A percentile compares a stretch with the other conserved stretches of the same genome.
These are phyloP conservation scores for Taphrorychus bicolor DNA, from an alignment of 2,888 invertebrate genomes.

Conservation along the genomic window DNA sequence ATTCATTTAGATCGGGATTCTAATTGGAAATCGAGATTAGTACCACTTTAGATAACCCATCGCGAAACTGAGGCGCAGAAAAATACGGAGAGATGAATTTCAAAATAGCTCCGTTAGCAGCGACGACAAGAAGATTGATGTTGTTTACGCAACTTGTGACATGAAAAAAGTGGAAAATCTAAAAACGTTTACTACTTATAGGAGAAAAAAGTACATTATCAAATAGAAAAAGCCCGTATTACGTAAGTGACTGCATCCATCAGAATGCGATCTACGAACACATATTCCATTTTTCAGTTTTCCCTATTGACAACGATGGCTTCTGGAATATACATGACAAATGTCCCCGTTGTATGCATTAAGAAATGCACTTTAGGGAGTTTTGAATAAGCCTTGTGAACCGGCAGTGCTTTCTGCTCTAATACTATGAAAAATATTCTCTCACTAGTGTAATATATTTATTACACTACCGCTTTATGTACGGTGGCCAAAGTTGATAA, in stretches of 20 bases:
- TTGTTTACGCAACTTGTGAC: background rate
- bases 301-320: background rate
- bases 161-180: background rate
- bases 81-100: background rate
- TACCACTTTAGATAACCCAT: background rate
- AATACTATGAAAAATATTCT: too few species aligned
- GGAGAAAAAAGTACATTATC: background rate
- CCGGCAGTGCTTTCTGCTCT: too few species aligned
- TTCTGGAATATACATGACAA: background rate
- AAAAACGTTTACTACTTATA: background rate
- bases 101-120: background rate
- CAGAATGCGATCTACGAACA: background rate
- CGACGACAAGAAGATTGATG: background rate
- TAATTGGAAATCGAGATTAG: background rate
- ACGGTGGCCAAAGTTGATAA: too few species aligned
- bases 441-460: too few species aligned
- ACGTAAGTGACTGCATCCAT: background rate
- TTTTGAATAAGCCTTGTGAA: too few species aligned
- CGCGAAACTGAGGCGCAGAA: background rate
- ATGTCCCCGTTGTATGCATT: background rate
- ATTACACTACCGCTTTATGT: too few species aligned
- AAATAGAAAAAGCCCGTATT: background rate
- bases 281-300: background rate
- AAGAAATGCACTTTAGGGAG: too few species aligned
- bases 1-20: background rate